Percentiles rank a stretch among this genome's conserved stretches.
Conservation (phyloP, 1,140 invertebrate genomes). For the Drosophila lowei region DNA sequence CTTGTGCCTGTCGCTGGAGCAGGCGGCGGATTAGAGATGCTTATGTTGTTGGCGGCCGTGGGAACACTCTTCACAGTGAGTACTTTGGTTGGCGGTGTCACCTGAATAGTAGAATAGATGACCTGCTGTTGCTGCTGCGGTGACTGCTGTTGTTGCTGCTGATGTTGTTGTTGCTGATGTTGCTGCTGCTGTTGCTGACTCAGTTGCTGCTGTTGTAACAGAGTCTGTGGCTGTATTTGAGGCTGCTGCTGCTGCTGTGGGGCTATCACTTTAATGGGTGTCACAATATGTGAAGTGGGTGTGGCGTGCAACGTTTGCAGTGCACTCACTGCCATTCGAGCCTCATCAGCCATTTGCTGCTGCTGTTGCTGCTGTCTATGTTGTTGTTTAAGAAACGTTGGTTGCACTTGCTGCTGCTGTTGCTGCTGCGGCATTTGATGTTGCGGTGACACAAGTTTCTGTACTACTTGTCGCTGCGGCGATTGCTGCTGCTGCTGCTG, state of each 20-base stretch:
- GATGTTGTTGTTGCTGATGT: constrained; percentile 17
- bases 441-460: no score
- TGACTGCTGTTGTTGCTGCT: constrained; percentile 18
- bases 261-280: constrained; percentile 46
- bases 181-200: constrained; percentile 15
- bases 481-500: constrained; percentile 47
- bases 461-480: background rate
- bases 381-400: no score
- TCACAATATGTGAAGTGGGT: constrained; percentile 44
- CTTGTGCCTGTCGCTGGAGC: constrained; percentile 18
- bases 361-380: constrained; percentile 22
- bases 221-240: no score
- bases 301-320: constrained; percentile 64
- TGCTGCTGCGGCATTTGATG: constrained; percentile 9
- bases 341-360: constrained; percentile 63
- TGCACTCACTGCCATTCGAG: constrained; percentile 68
- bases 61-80: constrained; percentile 22
- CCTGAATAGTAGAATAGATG: constrained; percentile 18
- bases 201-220: constrained; percentile 12
- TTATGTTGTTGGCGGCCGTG: constrained; percentile 24
- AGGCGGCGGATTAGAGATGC: constrained; percentile 1
- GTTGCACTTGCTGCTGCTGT: constrained; percentile 6
- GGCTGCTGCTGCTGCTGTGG: constrained; percentile 28
- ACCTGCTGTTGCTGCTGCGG: constrained; percentile 25
- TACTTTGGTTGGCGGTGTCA: background rate